Percentiles rank a stretch among this genome's conserved stretches.
Evolutionary conservation across 2,797 vertebrate species (phyloP).

Genomic region (Trematomus bernacchii): DNA sequence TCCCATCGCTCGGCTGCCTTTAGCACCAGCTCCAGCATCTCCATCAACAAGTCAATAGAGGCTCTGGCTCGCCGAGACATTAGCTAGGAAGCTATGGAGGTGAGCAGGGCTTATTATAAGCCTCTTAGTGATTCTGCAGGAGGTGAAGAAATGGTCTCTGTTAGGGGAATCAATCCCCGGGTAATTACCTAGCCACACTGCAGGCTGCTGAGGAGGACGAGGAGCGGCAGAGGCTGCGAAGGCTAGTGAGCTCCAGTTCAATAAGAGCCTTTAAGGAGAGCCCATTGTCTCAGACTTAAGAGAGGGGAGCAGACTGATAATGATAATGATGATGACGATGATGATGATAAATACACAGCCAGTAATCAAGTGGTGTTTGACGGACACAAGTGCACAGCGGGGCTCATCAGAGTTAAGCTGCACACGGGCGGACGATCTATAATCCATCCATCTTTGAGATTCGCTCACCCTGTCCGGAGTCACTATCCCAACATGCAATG

Average conservation of each 20-base stretch:
- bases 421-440: constrained; percentile 53
- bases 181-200: constrained; percentile 79
- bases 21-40: constrained; percentile 70
- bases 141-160: constrained; percentile 83
- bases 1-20: constrained; percentile 51
- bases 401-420: constrained; percentile 72
- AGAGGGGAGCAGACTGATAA: constrained; percentile 69
- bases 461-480: constrained; percentile 32
- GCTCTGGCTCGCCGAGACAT: constrained; percentile 70
- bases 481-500: constrained; percentile 52
- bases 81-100: constrained; percentile 77
- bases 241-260: constrained; percentile 68
- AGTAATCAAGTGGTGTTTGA: constrained; percentile 81
- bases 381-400: constrained; percentile 67
- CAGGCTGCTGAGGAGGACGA: constrained; percentile 60
- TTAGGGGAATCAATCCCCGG: constrained; percentile 76
- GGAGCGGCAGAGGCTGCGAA: constrained; percentile 50
- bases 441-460: constrained; percentile 54
- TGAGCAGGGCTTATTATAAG: constrained; percentile 84
- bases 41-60: constrained; percentile 85
- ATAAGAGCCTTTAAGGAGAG: constrained; percentile 75
- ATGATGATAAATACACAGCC: constrained; percentile 78
- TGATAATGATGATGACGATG: constrained; percentile 67
- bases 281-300: constrained; percentile 82
- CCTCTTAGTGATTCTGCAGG: constrained; percentile 81